Base-by-base conservation (phyloP, 2,113 vertebrate species). In the Phyllostomus hastatus region DNA sequence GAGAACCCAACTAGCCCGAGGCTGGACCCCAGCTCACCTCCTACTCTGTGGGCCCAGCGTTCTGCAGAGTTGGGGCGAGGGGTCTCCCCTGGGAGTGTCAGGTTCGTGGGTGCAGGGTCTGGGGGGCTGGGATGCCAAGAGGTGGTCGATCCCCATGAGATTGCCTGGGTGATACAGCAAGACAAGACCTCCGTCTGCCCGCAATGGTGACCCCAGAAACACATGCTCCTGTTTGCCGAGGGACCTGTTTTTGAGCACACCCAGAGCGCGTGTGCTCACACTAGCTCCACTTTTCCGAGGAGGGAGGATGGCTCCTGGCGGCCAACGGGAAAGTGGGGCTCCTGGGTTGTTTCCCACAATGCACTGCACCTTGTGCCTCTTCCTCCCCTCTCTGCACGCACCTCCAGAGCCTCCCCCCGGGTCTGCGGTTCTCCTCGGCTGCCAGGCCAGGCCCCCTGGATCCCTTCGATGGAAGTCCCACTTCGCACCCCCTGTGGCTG, bases 261-360 rank as follows among this genome's bases (percentile, higher is more conserved):
- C 12, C 4, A 4, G 33, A 24, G 7, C 4, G 1, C 7, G 8
- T 26, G 14, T 22, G 20, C 16, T 50, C 28, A 28, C 19, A 12
- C 0, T 3, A 31, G 41, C 31, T 54, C 22, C 19, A 31, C 35
- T 89, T 72, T 59, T 84, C 70, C 43, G 35, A 72, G 46, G 24
- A 43, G 2, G 33, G 43, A 75, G 35, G 20, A 11, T 28, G 28
- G 38, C 15, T 24, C 26, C 66, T 85, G 73, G 70, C 7, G 69
- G n/a, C 20, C 22, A 69, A 26, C 2, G 43, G 24, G 57, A 4
- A 15, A 12, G 14, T 1, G 0, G 26, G 24, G 24, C 14, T 24
- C 35, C 61, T 64, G 84, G 22, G 15, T 26, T 22, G 15, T n/a
- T 57, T 7, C 4, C 76, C 28, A 76, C 43, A 26, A 22, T n/a